These are phyloP conservation scores for Beris morrisii DNA, from an alignment of 2,888 invertebrate genomes.

Conservation along the genomic window DNA sequence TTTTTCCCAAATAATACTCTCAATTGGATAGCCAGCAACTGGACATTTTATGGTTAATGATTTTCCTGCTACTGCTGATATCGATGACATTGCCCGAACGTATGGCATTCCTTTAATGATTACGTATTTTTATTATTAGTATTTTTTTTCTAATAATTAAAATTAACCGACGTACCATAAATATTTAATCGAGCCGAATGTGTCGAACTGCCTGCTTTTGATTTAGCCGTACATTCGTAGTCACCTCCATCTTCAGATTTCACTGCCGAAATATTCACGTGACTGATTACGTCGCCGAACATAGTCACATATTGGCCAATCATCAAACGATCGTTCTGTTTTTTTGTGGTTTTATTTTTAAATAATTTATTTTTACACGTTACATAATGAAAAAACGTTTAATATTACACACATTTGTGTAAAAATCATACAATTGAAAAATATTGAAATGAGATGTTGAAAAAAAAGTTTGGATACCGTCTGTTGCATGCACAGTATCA, in stretches of 20 bases:
- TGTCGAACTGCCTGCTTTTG: constrained; percentile 73
- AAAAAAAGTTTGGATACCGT: too few species aligned
- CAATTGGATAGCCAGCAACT: constrained; percentile 87
- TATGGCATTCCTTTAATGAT: constrained; percentile 67
- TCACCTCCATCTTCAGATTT: constrained; percentile 89
- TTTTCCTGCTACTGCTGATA: constrained; percentile 80
- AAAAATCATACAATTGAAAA: neutral
- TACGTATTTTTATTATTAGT: too few species aligned
- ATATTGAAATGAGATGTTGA: too few species aligned
- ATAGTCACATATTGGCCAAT: constrained; percentile 89
- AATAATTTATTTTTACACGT: too few species aligned
- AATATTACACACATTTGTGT: neutral
- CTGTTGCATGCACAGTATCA: too few species aligned
- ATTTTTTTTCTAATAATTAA: too few species aligned
- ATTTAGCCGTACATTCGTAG: constrained; percentile 81
- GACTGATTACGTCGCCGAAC: constrained; percentile 88
- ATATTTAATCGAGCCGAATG: constrained; percentile 87
- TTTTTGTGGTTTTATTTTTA: constrained; percentile 2
- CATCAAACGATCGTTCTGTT: constrained; percentile 68
- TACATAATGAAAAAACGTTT: too few species aligned
- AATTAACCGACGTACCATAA: constrained; percentile 62
- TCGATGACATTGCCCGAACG: constrained; percentile 81
- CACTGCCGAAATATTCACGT: constrained; percentile 84
- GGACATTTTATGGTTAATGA: constrained; percentile 82
- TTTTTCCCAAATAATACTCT: constrained; percentile 83